Base-by-base conservation (phyloP, 2,888 invertebrate species). In the Phyllotreta cruciferae region DNA sequence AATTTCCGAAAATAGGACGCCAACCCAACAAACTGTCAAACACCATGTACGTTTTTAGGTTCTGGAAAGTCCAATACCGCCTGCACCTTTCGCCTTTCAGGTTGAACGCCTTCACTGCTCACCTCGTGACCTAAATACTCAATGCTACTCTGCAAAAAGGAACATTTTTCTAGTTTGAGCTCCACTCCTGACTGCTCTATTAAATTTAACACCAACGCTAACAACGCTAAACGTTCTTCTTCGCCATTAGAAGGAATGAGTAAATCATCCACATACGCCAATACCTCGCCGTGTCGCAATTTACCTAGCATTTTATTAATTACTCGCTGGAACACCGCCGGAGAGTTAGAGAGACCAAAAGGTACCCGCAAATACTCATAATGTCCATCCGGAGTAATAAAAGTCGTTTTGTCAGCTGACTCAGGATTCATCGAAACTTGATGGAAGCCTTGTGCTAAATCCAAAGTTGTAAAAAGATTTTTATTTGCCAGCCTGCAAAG, bases 401-500 rank as follows among this genome's bases (percentile, higher is more conserved):
- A n/a, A n/a, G 9, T 42, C 42, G 3, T n/a, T n/a, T 5, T 5
- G 5, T 4, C 5, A 5, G 11, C 5, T 4, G n/a, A 5, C 4
- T 6, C 4, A 10, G n/a, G 5, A 10, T 42, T 9, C 9, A 6
- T 10, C 42, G n/a, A 11, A 42, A 42, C 11, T 9, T 6, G 42
- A n/a, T n/a, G n/a, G n/a, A n/a, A n/a, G n/a, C n/a, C 42, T 10
- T 11, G n/a, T 10, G n/a, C 6, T 4, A 9, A 11, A 11, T 6
- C 42, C 42, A 42, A 42, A 42, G 10, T 9, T 6, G 42, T 6
- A 5, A 42, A 6, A 6, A 42, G 11, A 4, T 42, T 11, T 10
- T 4, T 5, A 11, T 5, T 60, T 60, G 5, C 5, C 68, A 74
- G 47, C 3, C 53, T 34, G 13, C 71, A 60, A 8, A 65, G 36